Conservation (phyloP, 2,797 vertebrate genomes). For the Schizopygopsis malacanthus region DNA sequence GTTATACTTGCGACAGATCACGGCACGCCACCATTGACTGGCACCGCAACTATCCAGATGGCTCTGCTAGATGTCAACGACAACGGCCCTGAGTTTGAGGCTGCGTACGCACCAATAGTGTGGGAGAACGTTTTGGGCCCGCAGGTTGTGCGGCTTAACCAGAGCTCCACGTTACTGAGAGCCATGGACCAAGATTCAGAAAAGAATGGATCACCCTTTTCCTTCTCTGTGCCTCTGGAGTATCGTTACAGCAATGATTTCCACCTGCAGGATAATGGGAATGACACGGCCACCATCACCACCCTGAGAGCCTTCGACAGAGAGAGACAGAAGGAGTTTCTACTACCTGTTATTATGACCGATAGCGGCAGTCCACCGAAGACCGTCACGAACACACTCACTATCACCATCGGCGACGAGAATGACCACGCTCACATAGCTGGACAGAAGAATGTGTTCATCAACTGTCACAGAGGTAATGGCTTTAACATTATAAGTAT, state of each 20-base stretch:
- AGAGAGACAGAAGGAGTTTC: constrained; percentile 84
- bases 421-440: constrained; percentile 85
- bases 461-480: constrained; percentile 82
- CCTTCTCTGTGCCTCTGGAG: constrained; percentile 77
- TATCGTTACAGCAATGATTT: constrained; percentile 84
- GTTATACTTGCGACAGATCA: constrained; percentile 83
- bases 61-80: constrained; percentile 88
- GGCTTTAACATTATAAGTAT: neutral
- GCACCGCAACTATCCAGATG: constrained; percentile 83
- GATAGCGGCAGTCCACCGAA: constrained; percentile 82
- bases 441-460: constrained; percentile 83
- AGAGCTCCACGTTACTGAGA: constrained; percentile 81
- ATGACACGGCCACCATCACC: constrained; percentile 85
- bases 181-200: constrained; percentile 81
- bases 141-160: constrained; percentile 82
- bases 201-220: constrained; percentile 86
- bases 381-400: constrained; percentile 82
- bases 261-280: constrained; percentile 86
- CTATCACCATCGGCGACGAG: constrained; percentile 85
- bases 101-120: constrained; percentile 81
- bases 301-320: constrained; percentile 86
- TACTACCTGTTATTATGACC: constrained; percentile 82
- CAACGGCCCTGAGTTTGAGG: constrained; percentile 87
- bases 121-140: constrained; percentile 85
- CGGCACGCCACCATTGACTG: constrained; percentile 80